Evolutionary conservation across 1,140 invertebrate genomes (phyloP).

Genomic region (Lordiphosa stackelbergi): DNA sequence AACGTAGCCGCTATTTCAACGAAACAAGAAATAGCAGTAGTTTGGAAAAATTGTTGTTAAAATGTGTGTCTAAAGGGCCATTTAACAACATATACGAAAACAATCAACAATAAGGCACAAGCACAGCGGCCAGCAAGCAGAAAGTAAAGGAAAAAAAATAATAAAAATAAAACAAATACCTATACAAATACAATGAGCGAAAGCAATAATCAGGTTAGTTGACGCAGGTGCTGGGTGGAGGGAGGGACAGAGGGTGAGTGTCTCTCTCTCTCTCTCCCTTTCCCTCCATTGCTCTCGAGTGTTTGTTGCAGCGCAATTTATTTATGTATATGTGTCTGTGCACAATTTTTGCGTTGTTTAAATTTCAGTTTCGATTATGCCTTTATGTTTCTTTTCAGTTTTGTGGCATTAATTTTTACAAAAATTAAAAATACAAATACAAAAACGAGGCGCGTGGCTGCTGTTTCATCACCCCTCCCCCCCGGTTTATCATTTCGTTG

Average conservation of each 20-base stretch:
- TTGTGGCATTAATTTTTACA: conserved; percentile 66
- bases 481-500: neutral
- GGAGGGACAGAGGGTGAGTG: conserved; percentile 5
- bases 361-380: conserved; percentile 26
- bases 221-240: conserved; percentile 25
- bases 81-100: no score
- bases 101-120: conserved; percentile 2
- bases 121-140: neutral
- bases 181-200: conserved; percentile 55
- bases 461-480: neutral
- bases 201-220: conserved; percentile 70
- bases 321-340: conserved; percentile 18
- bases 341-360: conserved; percentile 42
- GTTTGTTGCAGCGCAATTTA: conserved; percentile 48
- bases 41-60: no score
- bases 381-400: conserved; percentile 61
- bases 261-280: neutral
- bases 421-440: conserved; percentile 17
- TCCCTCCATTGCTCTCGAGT: neutral
- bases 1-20: no score
- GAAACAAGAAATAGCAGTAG: no score
- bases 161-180: conserved; percentile 32
- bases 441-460: neutral
- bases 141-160: conserved; percentile 18
- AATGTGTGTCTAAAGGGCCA: no score